Conservation (phyloP, 2,888 invertebrate species). For the Tyria jacobaeae region DNA sequence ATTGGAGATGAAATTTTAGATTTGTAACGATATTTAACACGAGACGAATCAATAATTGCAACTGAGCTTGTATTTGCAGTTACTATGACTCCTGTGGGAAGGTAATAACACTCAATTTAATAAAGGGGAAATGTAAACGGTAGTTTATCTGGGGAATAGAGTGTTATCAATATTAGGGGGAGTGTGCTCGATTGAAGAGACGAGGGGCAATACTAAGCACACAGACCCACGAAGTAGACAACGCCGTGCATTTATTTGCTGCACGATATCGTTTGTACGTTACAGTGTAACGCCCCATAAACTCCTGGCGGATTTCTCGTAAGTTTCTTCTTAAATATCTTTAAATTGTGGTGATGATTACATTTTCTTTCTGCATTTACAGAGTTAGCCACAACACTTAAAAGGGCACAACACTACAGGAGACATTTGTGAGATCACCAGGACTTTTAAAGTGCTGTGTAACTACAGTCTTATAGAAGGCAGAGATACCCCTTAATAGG, state of each 20-base stretch:
- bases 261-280: conserved; percentile 34
- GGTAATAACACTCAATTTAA: conserved; percentile 38
- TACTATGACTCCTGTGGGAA: conserved; percentile 15
- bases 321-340: conserved; percentile 11
- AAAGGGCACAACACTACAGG: too few relatives aligned
- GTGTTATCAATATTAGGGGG: conserved; percentile 50
- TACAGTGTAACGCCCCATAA: conserved; percentile 30
- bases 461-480: too few relatives aligned
- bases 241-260: conserved; percentile 40
- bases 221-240: conserved; percentile 37
- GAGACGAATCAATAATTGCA: conserved; percentile 15
- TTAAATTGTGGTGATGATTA: too few relatives aligned
- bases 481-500: too few relatives aligned
- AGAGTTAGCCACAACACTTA: too few relatives aligned
- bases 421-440: too few relatives aligned
- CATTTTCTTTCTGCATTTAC: too few relatives aligned
- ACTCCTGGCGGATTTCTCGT: conserved; percentile 9
- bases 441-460: too few relatives aligned
- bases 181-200: conserved; percentile 55
- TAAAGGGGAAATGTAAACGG: conserved; percentile 43
- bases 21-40: conserved; percentile 8
- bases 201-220: conserved; percentile 36
- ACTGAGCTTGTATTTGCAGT: conserved; percentile 12
- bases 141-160: conserved; percentile 46
- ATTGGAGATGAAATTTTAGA: conserved; percentile 27